These are phyloP conservation scores for Laothoe populi DNA, from an alignment of 2,888 invertebrate genomes.

Conservation along the genomic window DNA sequence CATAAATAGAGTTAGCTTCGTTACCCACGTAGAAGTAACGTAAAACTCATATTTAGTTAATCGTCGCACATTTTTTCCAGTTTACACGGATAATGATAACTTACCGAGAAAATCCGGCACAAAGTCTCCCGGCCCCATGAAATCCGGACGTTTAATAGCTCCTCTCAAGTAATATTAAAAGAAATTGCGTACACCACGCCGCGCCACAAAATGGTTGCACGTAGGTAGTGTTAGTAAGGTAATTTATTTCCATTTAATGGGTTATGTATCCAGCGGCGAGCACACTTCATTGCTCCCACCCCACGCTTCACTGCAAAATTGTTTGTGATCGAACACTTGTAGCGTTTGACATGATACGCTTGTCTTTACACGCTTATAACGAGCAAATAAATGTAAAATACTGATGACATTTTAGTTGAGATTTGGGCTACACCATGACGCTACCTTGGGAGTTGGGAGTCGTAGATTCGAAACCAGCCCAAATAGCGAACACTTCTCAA, in stretches of 20 bases:
- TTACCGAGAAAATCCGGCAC: constrained; percentile 12
- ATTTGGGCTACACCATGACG: too few species aligned
- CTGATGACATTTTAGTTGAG: too few species aligned
- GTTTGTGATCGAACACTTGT: not conserved
- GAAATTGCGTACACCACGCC: constrained; percentile 10
- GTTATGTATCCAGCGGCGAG: not conserved
- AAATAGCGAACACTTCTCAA: too few species aligned
- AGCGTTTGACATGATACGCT: not conserved
- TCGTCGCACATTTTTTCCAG: not conserved
- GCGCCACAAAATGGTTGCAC: constrained; percentile 13
- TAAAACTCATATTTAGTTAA: not conserved
- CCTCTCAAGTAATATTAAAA: constrained; percentile 21
- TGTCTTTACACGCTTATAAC: too few species aligned
- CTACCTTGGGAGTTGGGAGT: too few species aligned
- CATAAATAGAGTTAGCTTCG: not conserved
- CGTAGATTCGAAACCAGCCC: too few species aligned
- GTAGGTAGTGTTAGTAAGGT: constrained; percentile 14
- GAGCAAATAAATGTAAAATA: too few species aligned
- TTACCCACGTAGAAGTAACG: not conserved
- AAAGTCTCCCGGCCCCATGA: constrained; percentile 3
- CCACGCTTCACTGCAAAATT: not conserved
- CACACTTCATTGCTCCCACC: constrained; percentile 14
- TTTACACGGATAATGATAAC: constrained; percentile 7
- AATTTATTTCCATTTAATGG: constrained; percentile 21
- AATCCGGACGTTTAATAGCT: constrained; percentile 7